Conservation (phyloP, 2,888 invertebrate genomes). For the Polydrusus tereticollis region DNA sequence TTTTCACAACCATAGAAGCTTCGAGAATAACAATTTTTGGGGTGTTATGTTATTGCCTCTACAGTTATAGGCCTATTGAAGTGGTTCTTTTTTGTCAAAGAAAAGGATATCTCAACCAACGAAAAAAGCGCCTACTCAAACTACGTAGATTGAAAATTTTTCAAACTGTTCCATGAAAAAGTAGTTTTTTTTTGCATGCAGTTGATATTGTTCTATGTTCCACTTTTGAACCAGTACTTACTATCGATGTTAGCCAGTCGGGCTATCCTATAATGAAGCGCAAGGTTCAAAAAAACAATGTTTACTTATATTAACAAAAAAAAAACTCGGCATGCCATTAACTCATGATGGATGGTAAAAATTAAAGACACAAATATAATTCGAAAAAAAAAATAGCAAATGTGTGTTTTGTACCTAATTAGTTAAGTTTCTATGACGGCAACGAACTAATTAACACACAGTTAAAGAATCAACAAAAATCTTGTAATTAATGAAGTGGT, state of each 20-base stretch:
- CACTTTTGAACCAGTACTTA: conserved; percentile 62
- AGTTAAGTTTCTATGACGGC: conserved; percentile 8
- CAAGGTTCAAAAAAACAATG: conserved; percentile 81
- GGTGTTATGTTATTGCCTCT: too few species aligned
- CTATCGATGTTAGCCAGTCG: conserved; percentile 66
- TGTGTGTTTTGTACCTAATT: conserved; percentile 7
- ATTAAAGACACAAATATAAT: conserved; percentile 38
- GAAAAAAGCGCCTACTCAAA: too few species aligned
- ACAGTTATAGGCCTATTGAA: too few species aligned
- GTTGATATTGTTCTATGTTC: conserved; percentile 14
- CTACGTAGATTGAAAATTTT: conserved; percentile 14
- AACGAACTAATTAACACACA: background rate
- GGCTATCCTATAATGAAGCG: conserved; percentile 82
- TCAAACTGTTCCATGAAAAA: background rate
- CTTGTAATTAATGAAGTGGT: background rate
- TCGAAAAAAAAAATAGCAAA: conserved; percentile 36
- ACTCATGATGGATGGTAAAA: conserved; percentile 20
- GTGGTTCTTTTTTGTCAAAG: too few species aligned
- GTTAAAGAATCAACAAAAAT: background rate
- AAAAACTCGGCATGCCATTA: conserved; percentile 58
- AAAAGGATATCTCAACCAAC: too few species aligned
- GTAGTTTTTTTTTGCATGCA: background rate
- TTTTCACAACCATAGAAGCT: too few species aligned
- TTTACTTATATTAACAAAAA: conserved; percentile 71
- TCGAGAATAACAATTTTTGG: too few species aligned